Evolutionary conservation across 2,113 vertebrate species (phyloP).

Genomic region (Antigone vipio): DNA sequence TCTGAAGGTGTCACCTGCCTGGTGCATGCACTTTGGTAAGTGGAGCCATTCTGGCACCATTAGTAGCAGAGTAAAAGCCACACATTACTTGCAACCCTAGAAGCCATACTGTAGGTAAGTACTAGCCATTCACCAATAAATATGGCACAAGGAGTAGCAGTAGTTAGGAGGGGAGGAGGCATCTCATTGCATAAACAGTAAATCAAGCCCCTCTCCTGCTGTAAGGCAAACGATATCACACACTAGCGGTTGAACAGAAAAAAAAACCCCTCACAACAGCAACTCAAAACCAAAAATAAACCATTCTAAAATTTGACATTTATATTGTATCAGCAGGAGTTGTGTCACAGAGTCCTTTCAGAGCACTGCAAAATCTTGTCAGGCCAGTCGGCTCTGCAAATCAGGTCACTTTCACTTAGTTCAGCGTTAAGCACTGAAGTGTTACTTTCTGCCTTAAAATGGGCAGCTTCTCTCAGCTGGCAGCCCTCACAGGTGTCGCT

Average conservation of each 20-base stretch:
- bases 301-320: neutral
- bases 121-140: neutral
- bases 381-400: neutral
- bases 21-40: neutral
- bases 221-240: neutral
- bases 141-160: neutral
- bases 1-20: neutral
- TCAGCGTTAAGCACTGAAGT: neutral
- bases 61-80: neutral
- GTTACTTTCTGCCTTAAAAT: neutral
- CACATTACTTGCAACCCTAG: neutral
- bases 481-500: neutral
- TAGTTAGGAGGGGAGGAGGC: neutral
- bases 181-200: neutral
- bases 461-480: neutral
- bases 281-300: neutral
- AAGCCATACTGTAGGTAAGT: neutral
- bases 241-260: fast-evolving
- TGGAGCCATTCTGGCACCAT: neutral
- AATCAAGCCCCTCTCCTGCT: neutral
- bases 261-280: fast-evolving
- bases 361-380: neutral
- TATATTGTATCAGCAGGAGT: neutral
- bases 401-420: neutral
- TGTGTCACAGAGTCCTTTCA: neutral